Base-by-base conservation (phyloP, 2,113 vertebrate species). In the Anoura caudifer region DNA sequence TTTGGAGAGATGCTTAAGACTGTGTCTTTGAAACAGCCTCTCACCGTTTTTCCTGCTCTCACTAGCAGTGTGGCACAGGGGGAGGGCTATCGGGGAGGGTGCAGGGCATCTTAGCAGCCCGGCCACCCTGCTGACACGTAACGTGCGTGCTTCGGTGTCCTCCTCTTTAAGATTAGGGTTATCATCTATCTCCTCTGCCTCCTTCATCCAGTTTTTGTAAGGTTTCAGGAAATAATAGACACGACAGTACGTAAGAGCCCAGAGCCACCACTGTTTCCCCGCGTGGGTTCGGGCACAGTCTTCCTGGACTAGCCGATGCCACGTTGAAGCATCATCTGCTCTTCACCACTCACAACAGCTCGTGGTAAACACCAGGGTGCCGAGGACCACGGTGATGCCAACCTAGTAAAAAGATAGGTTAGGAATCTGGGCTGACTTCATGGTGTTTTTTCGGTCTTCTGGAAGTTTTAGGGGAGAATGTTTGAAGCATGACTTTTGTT, bases 401-500 rank as follows among this genome's bases (percentile, higher is more conserved):
- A 0, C 80, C 75, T 52, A 28, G 28, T 31, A 13, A 69, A 76
- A 52, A 87, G 72, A 69, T 26, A 82, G 80, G 70, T 73, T 50
- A 90, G 83, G 89, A 76, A 28, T 80, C 61, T 82, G 20, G 56
- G 67, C 84, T 63, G 12, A 31, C n/a, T 87, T 52, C 87, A 54
- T 11, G 38, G 63, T 19, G 10, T 79, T 73, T 17, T 59, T 92
- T 94, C 75, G 65, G 13, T 92, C 47, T 65, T 87, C 94, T 52
- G 52, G 73, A 96, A 94, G 79, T 89, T 38, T 77, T 65, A n/a
- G 47, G 63, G n/a, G 24, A 91, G 91, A 88, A 56, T 84, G 59
- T 94, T 96, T 61, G 50, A 96, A 94, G 88, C 14, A 31, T 61
- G 85, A 84, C 85, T 96, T 93, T 79, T 75, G 47, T 88, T 73